Evolutionary conservation across 2,888 invertebrate species (phyloP), one percentile per base, ranked within the genome.

Genomic region (Spialia ferax): DNA sequence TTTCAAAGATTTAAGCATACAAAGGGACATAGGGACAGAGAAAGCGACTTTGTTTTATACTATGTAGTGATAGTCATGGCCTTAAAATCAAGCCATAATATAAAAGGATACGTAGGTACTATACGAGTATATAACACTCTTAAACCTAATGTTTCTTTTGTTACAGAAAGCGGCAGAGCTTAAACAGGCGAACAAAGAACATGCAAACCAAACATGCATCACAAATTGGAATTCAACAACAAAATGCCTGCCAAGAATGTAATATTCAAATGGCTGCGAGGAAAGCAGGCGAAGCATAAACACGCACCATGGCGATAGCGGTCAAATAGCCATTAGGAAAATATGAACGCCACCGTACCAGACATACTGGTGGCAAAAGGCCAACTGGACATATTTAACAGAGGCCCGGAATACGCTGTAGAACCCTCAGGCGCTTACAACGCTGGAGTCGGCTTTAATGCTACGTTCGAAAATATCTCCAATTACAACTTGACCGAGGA

Each of bases 251-350:
- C 91, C 89, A 92, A 90, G 83, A 93, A 90, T 78, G 85, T 92
- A 85, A 93, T 93, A 82, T 90, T 86, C 75, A 91, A 91, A 91
- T 93, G 93, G 93, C 85, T 93, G 80, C 88, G 88, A 81, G 88
- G 85, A 73, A 92, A 87, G 83, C 92, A 90, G 83, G 91, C 91
- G 71, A 93, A 91, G 84, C 88, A 89, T 87, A 92, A 92, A 89
- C 85, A 87, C 79, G 81, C 83, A 87, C 84, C 86, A 92, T 92
- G 93, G 85, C 85, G 89, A 83, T 92, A 89, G 85, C 74, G 77
- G 84, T 81, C 82, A 79, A 86, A 81, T 92, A 87, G 84, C 83
- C 79, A 86, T 81, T 75, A 79, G 80, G 83, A 82, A 91, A 90
- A 92, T 88, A 93, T 93, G 92, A 93, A 93, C 80, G 88, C 83